These are phyloP conservation scores for Synaphobranchus kaupii DNA, from an alignment of 2,797 vertebrate genomes.

Conservation along the genomic window DNA sequence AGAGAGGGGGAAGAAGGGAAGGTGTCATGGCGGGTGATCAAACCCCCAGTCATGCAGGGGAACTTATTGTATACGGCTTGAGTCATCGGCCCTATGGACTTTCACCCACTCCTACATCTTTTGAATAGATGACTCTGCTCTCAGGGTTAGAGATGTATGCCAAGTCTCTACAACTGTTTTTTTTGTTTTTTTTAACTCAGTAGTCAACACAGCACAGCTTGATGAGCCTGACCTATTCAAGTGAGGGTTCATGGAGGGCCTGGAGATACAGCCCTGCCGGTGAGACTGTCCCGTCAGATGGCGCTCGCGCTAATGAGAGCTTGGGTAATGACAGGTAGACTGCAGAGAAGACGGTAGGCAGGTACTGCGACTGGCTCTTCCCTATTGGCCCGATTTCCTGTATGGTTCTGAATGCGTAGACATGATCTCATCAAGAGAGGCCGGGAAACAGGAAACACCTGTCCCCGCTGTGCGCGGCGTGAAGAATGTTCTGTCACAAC, in stretches of 20 bases:
- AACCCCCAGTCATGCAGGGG: neutral
- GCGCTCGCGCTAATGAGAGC: neutral
- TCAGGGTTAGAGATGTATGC: neutral
- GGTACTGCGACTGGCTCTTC: neutral
- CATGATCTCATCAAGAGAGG: conserved; percentile 15
- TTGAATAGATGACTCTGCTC: neutral
- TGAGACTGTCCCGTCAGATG: neutral
- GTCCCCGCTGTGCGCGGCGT: neutral
- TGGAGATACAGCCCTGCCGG: neutral
- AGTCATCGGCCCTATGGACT: neutral
- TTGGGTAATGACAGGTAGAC: neutral
- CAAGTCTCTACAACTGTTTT: neutral
- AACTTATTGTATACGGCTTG: neutral
- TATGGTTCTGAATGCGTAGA: neutral
- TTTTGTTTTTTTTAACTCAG: neutral
- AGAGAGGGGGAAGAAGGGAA: neutral
- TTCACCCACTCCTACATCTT: neutral
- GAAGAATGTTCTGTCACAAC: neutral
- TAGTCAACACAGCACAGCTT: neutral
- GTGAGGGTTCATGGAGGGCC: neutral
- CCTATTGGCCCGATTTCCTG: conserved; percentile 25
- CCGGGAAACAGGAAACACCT: conserved; percentile 33
- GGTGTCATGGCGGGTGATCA: neutral
- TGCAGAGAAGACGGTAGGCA: neutral
- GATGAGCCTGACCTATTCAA: neutral